A percentile compares a stretch with the other conserved stretches of the same genome.
phyloP scores from a whole-genome alignment of 2,888 invertebrate species.

The Epinotia bilunana region DNA sequence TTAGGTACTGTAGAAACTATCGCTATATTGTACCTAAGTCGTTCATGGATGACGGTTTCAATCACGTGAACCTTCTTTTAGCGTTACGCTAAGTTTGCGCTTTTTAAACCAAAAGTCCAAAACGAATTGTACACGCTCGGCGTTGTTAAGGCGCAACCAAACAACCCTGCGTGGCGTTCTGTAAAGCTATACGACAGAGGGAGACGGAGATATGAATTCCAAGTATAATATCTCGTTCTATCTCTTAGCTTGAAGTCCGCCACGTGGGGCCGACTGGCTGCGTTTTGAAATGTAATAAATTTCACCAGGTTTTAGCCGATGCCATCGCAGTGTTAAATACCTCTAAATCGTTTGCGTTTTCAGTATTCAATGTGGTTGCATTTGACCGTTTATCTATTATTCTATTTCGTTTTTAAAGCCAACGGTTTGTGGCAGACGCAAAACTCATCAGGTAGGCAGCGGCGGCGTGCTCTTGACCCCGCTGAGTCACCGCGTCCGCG shows the following conservation, averaged over 20 bases:
- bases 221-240: too few species aligned
- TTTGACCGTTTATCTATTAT: conserved; percentile 22
- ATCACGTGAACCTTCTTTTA: not conserved
- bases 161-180: too few species aligned
- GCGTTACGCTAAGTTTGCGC: not conserved
- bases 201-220: too few species aligned
- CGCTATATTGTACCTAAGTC: too few species aligned
- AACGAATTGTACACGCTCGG: not conserved
- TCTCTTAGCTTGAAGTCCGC: too few species aligned
- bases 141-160: not conserved
- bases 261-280: too few species aligned
- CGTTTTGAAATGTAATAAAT: not conserved
- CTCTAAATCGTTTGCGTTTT: conserved; percentile 13
- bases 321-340: conserved; percentile 5
- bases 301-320: not conserved
- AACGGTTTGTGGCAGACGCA: conserved; percentile 65
- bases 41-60: too few species aligned
- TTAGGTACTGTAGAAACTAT: too few species aligned
- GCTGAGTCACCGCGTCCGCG: conserved; percentile 67
- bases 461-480: conserved; percentile 79
- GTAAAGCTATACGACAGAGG: too few species aligned
- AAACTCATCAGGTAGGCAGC: conserved; percentile 72
- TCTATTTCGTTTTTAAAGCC: conserved; percentile 13
- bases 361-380: conserved; percentile 19
- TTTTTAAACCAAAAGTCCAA: not conserved